phyloP scores from a whole-genome alignment of 2,888 invertebrate genomes.

The Chydorus sphaericus region DNA sequence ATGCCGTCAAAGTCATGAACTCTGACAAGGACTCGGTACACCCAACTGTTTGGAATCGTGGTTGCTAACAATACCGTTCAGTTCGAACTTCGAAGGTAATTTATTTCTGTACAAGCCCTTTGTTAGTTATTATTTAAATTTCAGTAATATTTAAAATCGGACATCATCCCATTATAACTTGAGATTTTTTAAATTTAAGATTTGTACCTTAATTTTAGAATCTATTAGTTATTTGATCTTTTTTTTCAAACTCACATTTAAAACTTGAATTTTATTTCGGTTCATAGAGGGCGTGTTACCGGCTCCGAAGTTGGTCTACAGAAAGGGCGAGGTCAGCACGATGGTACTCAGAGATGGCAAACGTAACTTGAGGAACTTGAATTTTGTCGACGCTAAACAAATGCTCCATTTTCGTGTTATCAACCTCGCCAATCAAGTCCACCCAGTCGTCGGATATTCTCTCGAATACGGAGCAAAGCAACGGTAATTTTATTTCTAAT shows the following conservation, averaged over 20 bases:
- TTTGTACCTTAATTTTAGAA: too few relatives aligned
- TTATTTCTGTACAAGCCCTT: too few relatives aligned
- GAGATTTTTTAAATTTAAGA: too few relatives aligned
- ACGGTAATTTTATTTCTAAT: too few relatives aligned
- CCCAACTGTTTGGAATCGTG: slow-evolving; percentile 66
- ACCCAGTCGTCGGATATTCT: too few relatives aligned
- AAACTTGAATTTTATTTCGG: not conserved
- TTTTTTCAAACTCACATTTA: too few relatives aligned
- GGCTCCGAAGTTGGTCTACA: slow-evolving; percentile 58
- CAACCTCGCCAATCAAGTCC: slow-evolving; percentile 26
- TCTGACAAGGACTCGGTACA: slow-evolving; percentile 36
- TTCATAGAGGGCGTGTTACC: slow-evolving; percentile 54
- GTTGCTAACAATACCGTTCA: slow-evolving; percentile 57
- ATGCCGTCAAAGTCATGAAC: slow-evolving; percentile 37
- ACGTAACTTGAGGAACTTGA: slow-evolving; percentile 20
- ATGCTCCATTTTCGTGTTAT: slow-evolving; percentile 36
- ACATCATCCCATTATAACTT: too few relatives aligned
- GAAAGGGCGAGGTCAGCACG: slow-evolving; percentile 23
- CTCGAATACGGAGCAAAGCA: too few relatives aligned
- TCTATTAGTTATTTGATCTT: too few relatives aligned
- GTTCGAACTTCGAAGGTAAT: slow-evolving; percentile 34
- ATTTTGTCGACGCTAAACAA: slow-evolving; percentile 23
- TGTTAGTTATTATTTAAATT: too few relatives aligned
- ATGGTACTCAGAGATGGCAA: slow-evolving; percentile 17
- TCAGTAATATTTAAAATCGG: too few relatives aligned